Evolutionary conservation across 2,888 invertebrate species (phyloP).

Genomic region (Cepaea hortensis): DNA sequence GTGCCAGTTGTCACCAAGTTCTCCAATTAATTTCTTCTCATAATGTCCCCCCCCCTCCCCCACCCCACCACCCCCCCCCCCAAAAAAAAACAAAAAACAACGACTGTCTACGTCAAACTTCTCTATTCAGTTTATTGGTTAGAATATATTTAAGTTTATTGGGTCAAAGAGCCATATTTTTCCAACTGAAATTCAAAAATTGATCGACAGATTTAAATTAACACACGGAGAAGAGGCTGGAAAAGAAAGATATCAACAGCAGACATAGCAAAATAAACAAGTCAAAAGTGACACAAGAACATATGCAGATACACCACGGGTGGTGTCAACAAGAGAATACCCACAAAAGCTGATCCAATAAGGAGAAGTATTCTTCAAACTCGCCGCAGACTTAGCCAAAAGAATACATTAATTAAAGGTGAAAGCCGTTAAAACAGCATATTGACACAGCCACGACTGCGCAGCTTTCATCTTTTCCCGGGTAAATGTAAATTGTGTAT

Average conservation of each 20-base stretch:
- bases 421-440: constrained; percentile 21
- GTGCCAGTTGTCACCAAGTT: too few species aligned
- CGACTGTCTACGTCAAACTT: too few species aligned
- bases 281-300: neutral
- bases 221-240: too few species aligned
- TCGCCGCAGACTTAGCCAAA: neutral
- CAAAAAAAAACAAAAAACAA: too few species aligned
- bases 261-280: neutral
- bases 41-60: too few species aligned
- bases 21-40: too few species aligned
- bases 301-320: neutral
- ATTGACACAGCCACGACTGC: neutral
- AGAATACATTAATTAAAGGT: constrained; percentile 18
- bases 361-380: constrained; percentile 4
- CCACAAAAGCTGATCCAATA: neutral
- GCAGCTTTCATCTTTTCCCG: constrained; percentile 1
- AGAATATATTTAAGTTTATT: neutral
- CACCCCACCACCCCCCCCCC: too few species aligned
- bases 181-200: too few species aligned
- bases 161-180: neutral
- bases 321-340: neutral
- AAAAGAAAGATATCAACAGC: too few species aligned
- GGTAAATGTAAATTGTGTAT: constrained; percentile 7
- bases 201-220: too few species aligned
- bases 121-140: too few species aligned